Evolutionary conservation across 2,113 vertebrate species (phyloP).

Genomic region (Cyanoliseus patagonus): DNA sequence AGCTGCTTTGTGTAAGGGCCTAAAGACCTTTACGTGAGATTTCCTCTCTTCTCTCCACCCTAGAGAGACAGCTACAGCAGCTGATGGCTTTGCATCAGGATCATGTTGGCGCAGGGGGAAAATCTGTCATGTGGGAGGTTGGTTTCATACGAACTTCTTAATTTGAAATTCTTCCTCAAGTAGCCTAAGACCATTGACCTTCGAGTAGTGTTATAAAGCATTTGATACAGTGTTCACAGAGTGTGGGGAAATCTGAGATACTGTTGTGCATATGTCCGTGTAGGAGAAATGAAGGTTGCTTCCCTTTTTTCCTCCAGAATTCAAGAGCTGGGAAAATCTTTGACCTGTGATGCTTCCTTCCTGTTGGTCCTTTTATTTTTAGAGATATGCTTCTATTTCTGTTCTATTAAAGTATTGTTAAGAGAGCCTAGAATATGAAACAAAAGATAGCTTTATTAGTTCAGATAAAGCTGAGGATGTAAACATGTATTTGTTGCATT

Average conservation of each 20-base stretch:
- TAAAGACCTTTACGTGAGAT: constrained; percentile 10
- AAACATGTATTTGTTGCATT: not conserved
- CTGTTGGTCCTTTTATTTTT: not conserved
- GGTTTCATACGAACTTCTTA: not conserved
- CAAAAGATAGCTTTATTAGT: not conserved
- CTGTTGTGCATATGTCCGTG: not conserved
- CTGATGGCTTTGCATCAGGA: not conserved
- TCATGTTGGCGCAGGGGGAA: fast-evolving
- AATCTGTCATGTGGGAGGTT: not conserved
- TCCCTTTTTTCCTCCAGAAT: not conserved
- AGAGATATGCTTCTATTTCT: not conserved
- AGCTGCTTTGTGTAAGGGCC: not conserved
- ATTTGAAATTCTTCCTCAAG: not conserved
- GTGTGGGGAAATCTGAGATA: not conserved
- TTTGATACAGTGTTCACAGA: not conserved
- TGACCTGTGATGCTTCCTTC: not conserved
- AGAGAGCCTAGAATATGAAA: not conserved
- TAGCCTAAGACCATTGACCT: not conserved
- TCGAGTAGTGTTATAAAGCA: not conserved
- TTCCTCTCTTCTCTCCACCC: not conserved
- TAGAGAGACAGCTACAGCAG: not conserved
- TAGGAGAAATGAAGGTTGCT: not conserved
- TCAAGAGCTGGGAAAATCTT: not conserved
- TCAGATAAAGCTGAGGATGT: not conserved
- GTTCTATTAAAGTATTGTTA: not conserved